Conservation (phyloP, 2,888 invertebrate genomes). For the Platycnemis pennipes region DNA sequence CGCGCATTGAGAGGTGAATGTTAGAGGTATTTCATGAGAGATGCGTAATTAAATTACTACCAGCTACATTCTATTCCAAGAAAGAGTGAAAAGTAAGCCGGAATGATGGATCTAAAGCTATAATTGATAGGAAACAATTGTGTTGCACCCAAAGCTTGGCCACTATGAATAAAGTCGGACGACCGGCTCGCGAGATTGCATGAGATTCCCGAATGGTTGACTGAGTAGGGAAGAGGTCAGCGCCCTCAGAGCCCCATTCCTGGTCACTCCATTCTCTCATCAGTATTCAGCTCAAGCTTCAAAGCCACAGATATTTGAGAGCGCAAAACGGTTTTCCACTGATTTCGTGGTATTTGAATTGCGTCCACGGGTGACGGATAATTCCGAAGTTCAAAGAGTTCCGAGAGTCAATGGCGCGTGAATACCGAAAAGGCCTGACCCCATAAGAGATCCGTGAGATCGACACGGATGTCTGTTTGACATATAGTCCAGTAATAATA, state of each 20-base stretch:
- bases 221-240: neutral
- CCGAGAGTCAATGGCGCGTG: neutral
- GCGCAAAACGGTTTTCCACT: neutral
- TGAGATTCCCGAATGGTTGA: neutral
- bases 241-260: neutral
- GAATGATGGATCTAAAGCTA: neutral
- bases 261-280: neutral
- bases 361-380: slow-evolving; percentile 3
- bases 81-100: neutral
- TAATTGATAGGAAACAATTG: too few species aligned
- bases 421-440: neutral
- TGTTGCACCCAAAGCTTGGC: too few species aligned
- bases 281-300: neutral
- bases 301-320: neutral
- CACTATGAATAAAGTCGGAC: neutral
- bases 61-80: too few species aligned
- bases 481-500: too few species aligned
- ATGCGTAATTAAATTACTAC: too few species aligned
- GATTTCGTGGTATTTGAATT: neutral
- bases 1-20: too few species aligned
- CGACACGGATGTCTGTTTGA: neutral
- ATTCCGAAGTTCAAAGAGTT: neutral
- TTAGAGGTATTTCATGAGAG: too few species aligned
- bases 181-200: neutral
- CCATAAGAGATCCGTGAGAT: neutral